Evolutionary conservation across 2,888 invertebrate species (phyloP), one percentile per base, ranked within the genome.

Genomic region (Rapana venosa): DNA sequence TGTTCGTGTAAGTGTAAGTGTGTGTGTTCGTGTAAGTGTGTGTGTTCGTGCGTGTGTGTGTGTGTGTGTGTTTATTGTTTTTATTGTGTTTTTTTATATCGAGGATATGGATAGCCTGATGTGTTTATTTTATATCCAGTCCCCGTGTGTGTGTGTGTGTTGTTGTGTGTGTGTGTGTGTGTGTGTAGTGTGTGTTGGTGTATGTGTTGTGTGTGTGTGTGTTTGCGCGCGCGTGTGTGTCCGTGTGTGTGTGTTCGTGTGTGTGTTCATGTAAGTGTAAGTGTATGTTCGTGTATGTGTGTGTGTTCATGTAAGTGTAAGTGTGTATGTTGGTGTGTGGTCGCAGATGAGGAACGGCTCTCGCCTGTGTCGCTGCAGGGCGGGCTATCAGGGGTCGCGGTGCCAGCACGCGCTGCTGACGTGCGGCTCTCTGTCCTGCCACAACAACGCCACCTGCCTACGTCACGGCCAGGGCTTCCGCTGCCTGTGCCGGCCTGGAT

Each of bases 371-470:
- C 84, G 87, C 15, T 94, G 94, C 89, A 77, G 87, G 6, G 91
- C 92, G 20, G 91, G 91, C 17, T 94, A 90, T 87, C 92, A 93
- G 70, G 94, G 94, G 0, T 88, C 90, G 26, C 90, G 91, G 20
- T 94, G 94, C 90, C 91, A 94, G 90, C 79, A 93, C 36, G 87
- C 86, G 35, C 92, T 91, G 47, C 81, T 92, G 30, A 90, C 91
- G 26, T 94, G 94, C 88, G 90, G 92, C 47, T 92, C 93, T 35
- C 88, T 92, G 11, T 84, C 87, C 15, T 94, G 94, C 90, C 79
- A 91, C 35, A 92, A 94, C 90, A 93, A 93, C 11, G 94, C 93
- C 17, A 90, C 90, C 15, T 94, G 94, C 88, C 79, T 86, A 20
- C 86, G 89, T 22, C 92, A 92, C 2, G 87, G 90, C 61, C 77